A percentile compares a stretch with the other conserved stretches of the same genome.
Conservation (phyloP, 2,888 invertebrate genomes). For the Cataglyphis cursor region DNA sequence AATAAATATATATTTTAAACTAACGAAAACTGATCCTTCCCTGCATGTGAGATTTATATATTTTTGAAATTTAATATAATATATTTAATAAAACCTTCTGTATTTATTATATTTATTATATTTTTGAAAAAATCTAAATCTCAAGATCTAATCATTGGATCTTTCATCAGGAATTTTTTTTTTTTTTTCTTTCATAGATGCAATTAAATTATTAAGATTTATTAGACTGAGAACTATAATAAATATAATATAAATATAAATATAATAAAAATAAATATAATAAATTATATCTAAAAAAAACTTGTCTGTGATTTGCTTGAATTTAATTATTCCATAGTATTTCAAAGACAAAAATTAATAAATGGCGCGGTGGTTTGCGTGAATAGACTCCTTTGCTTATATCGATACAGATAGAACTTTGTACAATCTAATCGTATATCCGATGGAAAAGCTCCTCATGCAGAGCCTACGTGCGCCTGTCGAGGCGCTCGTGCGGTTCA, state of each 20-base stretch:
- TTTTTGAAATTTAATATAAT: not conserved
- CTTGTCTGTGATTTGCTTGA: not conserved
- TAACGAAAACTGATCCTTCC: not conserved
- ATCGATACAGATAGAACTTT: conserved; percentile 46
- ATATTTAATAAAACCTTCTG: not conserved
- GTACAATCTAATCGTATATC: conserved; percentile 51
- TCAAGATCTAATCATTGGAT: too few relatives aligned
- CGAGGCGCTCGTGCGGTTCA: conserved; percentile 52
- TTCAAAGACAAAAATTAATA: conserved; percentile 37
- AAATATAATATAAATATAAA: too few relatives aligned
- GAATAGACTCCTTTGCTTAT: conserved; percentile 41
- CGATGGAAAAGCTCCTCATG: conserved; percentile 57
- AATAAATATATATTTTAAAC: not conserved
- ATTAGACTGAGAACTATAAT: too few relatives aligned
- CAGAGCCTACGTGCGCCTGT: conserved; percentile 37
- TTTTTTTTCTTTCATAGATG: too few relatives aligned
- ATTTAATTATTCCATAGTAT: not conserved
- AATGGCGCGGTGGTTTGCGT: conserved; percentile 42
- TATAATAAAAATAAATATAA: too few relatives aligned
- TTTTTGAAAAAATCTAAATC: not conserved
- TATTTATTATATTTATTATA: conserved; percentile 2
- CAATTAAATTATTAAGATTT: too few relatives aligned
- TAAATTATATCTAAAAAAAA: too few relatives aligned
- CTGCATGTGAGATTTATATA: not conserved
- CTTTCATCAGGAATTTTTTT: too few relatives aligned